A percentile compares a stretch with the other conserved stretches of the same genome.
Evolutionary conservation across 2,888 invertebrate species (phyloP).

Genomic region (Rhamphomyia laevipes): DNA sequence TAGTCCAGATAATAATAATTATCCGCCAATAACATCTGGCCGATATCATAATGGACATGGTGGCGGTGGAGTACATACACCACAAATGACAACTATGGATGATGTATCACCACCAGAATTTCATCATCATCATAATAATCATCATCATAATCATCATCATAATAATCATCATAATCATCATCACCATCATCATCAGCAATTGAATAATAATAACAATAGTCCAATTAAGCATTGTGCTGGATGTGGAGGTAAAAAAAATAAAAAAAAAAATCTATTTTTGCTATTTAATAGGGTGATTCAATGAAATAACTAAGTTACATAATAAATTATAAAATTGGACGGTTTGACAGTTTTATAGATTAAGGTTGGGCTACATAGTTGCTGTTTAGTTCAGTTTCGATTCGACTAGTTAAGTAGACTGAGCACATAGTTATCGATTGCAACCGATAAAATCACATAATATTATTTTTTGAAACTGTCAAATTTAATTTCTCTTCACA

Average conservation of each 20-base stretch:
- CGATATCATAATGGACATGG: slow-evolving; percentile 38
- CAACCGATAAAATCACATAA: too few species aligned
- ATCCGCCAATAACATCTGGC: slow-evolving; percentile 40
- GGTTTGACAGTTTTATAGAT: too few species aligned
- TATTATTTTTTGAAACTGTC: too few species aligned
- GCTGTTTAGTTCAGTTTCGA: too few species aligned
- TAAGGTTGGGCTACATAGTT: too few species aligned
- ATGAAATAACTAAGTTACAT: too few species aligned
- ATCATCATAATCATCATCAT: slow-evolving; percentile 24
- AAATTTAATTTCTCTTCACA: too few species aligned
- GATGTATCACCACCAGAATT: slow-evolving; percentile 31
- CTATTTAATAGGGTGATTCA: too few species aligned
- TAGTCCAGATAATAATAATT: slow-evolving; percentile 60
- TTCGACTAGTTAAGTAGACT: too few species aligned
- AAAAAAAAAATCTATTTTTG: too few species aligned
- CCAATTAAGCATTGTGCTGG: slow-evolving; percentile 74
- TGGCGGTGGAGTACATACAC: slow-evolving; percentile 26
- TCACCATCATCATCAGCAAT: slow-evolving; percentile 24
- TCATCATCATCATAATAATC: slow-evolving; percentile 21
- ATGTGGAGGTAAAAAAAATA: slow-evolving; percentile 54
- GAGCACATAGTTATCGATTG: too few species aligned
- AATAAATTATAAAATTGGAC: too few species aligned
- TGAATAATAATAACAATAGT: slow-evolving; percentile 31
- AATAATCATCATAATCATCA: slow-evolving; percentile 17
- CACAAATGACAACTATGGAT: slow-evolving; percentile 32